phyloP scores from a whole-genome alignment of 2,113 vertebrate species.

The Gorsachius goisagi region DNA sequence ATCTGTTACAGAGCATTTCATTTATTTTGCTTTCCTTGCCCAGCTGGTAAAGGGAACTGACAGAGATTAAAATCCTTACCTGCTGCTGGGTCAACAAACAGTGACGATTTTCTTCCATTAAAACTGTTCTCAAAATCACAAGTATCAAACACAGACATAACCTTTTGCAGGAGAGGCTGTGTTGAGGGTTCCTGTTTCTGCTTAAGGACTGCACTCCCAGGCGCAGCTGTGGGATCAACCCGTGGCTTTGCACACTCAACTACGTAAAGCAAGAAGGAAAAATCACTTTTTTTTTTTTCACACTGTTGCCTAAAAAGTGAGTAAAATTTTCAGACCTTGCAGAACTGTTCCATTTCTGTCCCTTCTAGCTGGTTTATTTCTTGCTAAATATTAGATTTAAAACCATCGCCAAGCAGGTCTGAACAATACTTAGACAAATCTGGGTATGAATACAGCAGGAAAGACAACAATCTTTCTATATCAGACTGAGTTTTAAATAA shows the following conservation, averaged over 20 bases:
- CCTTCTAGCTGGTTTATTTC: neutral
- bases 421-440: neutral
- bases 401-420: neutral
- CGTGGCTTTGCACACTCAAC: neutral
- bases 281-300: neutral
- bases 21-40: neutral
- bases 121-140: neutral
- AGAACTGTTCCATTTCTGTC: neutral
- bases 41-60: neutral
- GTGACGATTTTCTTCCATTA: neutral
- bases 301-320: neutral
- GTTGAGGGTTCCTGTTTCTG: neutral
- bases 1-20: neutral
- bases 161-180: neutral
- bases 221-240: neutral
- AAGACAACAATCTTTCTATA: neutral
- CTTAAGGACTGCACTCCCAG: neutral
- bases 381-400: neutral
- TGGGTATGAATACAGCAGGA: neutral
- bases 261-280: neutral
- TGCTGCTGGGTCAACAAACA: neutral
- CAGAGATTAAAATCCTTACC: neutral
- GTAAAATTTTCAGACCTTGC: neutral
- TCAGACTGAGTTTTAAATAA: neutral
- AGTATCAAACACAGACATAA: neutral